Conservation (phyloP, 2,888 invertebrate genomes). For the Cenopis cana region DNA sequence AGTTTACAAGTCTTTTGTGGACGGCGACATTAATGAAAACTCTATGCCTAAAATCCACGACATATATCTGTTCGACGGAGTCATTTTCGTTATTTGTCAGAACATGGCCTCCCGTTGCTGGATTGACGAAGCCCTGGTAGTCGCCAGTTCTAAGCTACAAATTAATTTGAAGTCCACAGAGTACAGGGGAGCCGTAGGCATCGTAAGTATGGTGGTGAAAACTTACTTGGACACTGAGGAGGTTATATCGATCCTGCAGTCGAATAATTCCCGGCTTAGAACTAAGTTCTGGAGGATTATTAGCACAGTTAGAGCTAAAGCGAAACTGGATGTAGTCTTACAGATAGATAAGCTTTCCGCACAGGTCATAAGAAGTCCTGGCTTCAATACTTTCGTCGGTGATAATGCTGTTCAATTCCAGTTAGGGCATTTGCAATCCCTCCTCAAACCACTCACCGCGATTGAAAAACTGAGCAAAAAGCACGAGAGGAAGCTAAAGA, state of each 20-base stretch:
- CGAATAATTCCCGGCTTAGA: constrained; percentile 70
- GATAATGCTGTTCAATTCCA: constrained; percentile 64
- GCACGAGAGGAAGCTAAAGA: constrained; percentile 47
- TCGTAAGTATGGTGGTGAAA: constrained; percentile 70
- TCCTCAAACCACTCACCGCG: constrained; percentile 64
- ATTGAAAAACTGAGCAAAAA: constrained; percentile 61
- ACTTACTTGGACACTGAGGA: constrained; percentile 65
- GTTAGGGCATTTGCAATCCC: constrained; percentile 70
- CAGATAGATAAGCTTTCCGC: constrained; percentile 79
- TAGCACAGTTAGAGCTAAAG: constrained; percentile 62
- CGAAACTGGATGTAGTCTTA: constrained; percentile 67
- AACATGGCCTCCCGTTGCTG: constrained; percentile 63
- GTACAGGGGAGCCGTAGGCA: constrained; percentile 78
- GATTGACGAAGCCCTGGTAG: constrained; percentile 61
- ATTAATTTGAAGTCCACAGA: constrained; percentile 70
- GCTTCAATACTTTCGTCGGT: constrained; percentile 66
- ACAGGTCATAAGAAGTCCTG: constrained; percentile 65
- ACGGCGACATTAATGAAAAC: constrained; percentile 52
- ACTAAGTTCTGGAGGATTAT: constrained; percentile 78
- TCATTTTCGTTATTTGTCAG: constrained; percentile 74
- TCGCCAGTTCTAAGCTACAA: constrained; percentile 59
- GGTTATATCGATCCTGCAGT: constrained; percentile 65
- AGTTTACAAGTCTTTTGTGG: constrained; percentile 57
- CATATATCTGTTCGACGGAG: constrained; percentile 76
- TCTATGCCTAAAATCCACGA: constrained; percentile 70